Percentiles rank a stretch among this genome's conserved stretches.
Conservation (phyloP, 2,797 vertebrate genomes). For the Galago senegalensis region DNA sequence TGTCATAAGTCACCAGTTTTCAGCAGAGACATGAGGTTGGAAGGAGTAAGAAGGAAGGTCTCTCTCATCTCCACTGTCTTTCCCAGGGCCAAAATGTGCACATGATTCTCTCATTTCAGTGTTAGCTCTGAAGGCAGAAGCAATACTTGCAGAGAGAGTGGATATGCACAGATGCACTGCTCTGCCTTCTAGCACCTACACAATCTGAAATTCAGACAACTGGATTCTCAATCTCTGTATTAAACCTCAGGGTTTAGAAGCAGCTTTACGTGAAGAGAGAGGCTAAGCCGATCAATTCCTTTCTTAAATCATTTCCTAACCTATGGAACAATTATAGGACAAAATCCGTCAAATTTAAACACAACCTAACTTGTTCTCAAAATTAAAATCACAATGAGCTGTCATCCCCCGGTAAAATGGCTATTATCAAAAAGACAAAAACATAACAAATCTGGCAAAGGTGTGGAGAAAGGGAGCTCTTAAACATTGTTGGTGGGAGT, state of each 20-base stretch:
- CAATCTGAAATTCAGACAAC: neutral
- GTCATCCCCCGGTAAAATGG: neutral
- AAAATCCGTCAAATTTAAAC: slow-evolving; percentile 4
- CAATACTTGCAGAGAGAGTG: neutral
- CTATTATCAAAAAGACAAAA: neutral
- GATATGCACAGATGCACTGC: neutral
- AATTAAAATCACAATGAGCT: neutral
- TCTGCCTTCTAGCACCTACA: neutral
- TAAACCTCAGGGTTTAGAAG: neutral
- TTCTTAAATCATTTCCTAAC: neutral
- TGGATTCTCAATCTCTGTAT: neutral
- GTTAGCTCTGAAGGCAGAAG: neutral
- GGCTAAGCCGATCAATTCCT: neutral
- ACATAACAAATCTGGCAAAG: neutral
- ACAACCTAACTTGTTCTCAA: neutral
- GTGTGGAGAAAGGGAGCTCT: neutral
- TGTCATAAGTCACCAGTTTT: neutral
- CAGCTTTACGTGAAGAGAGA: neutral
- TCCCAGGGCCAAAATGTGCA: neutral
- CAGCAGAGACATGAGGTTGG: neutral
- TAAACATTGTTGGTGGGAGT: neutral
- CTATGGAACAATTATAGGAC: neutral
- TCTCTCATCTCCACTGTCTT: neutral
- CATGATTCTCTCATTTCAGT: neutral
- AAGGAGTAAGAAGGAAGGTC: neutral